phyloP scores from a whole-genome alignment of 2,888 invertebrate species.

The Tinea trinotella region DNA sequence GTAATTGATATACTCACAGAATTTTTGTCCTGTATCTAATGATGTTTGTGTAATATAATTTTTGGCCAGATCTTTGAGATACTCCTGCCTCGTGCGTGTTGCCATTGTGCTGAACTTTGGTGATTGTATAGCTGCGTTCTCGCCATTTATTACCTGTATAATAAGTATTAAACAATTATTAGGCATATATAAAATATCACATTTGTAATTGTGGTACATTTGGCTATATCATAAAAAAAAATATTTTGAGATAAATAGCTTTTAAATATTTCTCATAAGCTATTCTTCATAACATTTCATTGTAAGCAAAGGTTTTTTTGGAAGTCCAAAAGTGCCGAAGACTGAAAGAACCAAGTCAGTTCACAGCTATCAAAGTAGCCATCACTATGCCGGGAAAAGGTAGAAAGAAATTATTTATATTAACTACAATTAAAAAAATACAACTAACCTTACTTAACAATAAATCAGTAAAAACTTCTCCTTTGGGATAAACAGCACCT shows the following conservation, averaged over 20 bases:
- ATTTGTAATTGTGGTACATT: too few species aligned
- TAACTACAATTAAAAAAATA: background rate
- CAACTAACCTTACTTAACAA: constrained; percentile 84
- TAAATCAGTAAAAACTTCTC: constrained; percentile 95
- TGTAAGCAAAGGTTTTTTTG: background rate
- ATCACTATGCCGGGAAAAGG: too few species aligned
- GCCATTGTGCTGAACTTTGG: constrained; percentile 99
- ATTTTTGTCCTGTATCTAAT: constrained; percentile 88
- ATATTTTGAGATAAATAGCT: too few species aligned
- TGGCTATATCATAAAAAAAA: too few species aligned
- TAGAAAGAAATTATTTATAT: too few species aligned
- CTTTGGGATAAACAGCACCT: constrained; percentile 89
- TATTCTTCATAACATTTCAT: too few species aligned
- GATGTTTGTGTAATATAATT: constrained; percentile 87
- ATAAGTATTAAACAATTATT: background rate
- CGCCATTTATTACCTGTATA: constrained; percentile 92
- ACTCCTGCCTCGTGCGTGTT: constrained; percentile 94
- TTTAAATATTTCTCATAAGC: too few species aligned
- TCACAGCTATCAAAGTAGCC: too few species aligned
- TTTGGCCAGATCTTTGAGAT: constrained; percentile 91
- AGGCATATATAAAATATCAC: too few species aligned
- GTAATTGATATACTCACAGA: constrained; percentile 79
- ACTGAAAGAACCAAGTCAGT: too few species aligned
- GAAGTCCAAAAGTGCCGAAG: too few species aligned
- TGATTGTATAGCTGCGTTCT: constrained; percentile 95